A percentile compares a stretch with the other conserved stretches of the same genome.
These are phyloP conservation scores for Hetaerina titia DNA, from an alignment of 2,888 invertebrate genomes.

Conservation along the genomic window DNA sequence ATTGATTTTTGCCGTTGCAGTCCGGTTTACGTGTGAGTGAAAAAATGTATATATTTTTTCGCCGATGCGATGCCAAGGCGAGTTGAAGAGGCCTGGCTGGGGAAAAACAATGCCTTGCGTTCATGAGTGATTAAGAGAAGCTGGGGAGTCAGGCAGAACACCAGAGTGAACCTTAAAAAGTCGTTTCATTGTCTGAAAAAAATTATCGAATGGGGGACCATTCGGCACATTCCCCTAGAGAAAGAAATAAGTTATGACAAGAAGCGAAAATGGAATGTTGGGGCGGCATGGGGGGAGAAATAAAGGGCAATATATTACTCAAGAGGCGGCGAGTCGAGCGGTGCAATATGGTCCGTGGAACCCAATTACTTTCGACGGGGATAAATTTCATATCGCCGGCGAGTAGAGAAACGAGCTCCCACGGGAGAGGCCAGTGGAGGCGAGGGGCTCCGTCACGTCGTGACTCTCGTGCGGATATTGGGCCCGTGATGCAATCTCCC, in stretches of 20 bases:
- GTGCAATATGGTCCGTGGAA: neutral
- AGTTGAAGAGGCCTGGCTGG: neutral
- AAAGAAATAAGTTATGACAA: neutral
- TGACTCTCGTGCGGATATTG: conserved; percentile 37
- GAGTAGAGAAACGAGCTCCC: neutral
- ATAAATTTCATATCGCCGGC: conserved; percentile 10
- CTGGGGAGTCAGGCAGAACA: neutral
- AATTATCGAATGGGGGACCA: neutral
- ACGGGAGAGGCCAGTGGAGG: neutral
- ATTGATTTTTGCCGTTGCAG: neutral
- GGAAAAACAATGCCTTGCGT: neutral
- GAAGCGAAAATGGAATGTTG: neutral
- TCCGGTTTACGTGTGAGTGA: neutral
- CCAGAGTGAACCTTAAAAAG: neutral
- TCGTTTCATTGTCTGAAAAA: neutral
- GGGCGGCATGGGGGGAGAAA: neutral
- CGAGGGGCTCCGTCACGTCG: neutral
- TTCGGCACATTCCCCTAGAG: neutral
- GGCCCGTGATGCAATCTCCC: conserved; percentile 55
- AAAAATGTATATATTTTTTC: neutral
- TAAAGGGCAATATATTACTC: neutral
- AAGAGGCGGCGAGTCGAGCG: neutral
- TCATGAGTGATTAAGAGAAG: neutral
- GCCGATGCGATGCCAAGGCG: conserved; percentile 3
- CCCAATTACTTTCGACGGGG: conserved; percentile 41